Percentiles rank a stretch among this genome's conserved stretches.
Evolutionary conservation across 2,797 vertebrate species (phyloP).

Genomic region (Ctenosaura bakeri): DNA sequence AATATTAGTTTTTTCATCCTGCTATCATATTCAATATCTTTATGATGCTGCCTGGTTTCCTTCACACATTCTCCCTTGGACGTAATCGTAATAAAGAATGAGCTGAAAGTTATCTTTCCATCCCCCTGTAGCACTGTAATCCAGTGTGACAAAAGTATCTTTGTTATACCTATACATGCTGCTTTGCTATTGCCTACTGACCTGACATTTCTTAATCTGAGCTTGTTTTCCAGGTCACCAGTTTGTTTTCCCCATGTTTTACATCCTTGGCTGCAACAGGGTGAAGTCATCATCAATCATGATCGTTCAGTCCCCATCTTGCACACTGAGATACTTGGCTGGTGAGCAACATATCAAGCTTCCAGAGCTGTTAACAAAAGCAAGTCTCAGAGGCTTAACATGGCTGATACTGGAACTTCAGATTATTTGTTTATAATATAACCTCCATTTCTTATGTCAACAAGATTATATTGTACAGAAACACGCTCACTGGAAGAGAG

Average conservation of each 20-base stretch:
- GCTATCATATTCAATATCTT: neutral
- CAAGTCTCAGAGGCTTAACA: neutral
- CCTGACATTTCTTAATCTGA: slow-evolving; percentile 46
- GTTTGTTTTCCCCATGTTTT: slow-evolving; percentile 44
- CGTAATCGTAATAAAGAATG: neutral
- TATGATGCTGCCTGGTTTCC: neutral
- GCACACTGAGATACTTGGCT: neutral
- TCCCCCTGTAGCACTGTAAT: slow-evolving; percentile 27
- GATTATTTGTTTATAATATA: neutral
- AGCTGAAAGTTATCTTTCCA: slow-evolving; percentile 32
- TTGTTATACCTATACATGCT: neutral
- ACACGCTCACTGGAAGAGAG: neutral
- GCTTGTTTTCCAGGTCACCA: slow-evolving; percentile 46
- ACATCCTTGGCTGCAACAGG: slow-evolving; percentile 27
- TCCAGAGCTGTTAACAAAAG: neutral
- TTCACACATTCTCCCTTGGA: neutral
- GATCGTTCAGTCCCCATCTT: neutral
- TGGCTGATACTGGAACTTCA: neutral
- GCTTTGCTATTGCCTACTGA: slow-evolving; percentile 39
- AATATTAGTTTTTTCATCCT: neutral
- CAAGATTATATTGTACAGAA: neutral
- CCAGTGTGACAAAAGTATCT: slow-evolving; percentile 50
- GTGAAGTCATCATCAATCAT: slow-evolving; percentile 7
- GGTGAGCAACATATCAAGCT: slow-evolving; percentile 20
- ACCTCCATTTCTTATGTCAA: neutral